Base-by-base conservation (phyloP, 2,888 invertebrate genomes). In the Agrotis ipsilon region DNA sequence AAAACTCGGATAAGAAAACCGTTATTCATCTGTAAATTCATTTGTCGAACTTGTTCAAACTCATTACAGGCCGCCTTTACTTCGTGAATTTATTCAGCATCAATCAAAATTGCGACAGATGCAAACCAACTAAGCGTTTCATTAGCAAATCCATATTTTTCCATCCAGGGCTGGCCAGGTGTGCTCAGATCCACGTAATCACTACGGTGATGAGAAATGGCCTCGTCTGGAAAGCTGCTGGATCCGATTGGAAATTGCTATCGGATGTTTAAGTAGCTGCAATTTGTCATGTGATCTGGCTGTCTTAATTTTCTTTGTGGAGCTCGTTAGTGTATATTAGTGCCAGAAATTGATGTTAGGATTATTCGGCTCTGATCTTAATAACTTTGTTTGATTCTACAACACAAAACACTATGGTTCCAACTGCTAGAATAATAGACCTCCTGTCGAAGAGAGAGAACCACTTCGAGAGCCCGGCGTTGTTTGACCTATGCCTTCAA, bases 61-160 rank as follows among this genome's bases (percentile, higher is more conserved):
- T 88, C 87, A 86, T 88, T 86, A 86, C 79, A 67, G 77, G 63
- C 54, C 67, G 70, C 75, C 72, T 70, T 74, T 83, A 81, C 82
- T 78, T 79, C 68, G 73, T 64, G 54, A 86, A 82, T 84, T 85
- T 82, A 78, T 84, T 84, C 69, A 80, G 71, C 89, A 92, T 92
- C 89, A 88, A 90, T 93, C 93, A 92, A 84, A 73, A 16, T 64
- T 75, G 85, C 75, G 92, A 91, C 92, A 91, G 89, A 90, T 78
- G 84, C 78, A 90, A 89, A 88, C 89, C 88, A 71, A 82, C 85
- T 91, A 90, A 92, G 89, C 88, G 85, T 91, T 91, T 93, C 92
- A 92, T 93, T 92, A 92, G 89, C 74, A 86, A 76, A 84, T 87
- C 86, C 91, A 92, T 92, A 92, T 92, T 91, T 91, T 89, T 90